Evolutionary conservation across 2,888 invertebrate species (phyloP).

Genomic region (Caenorhabditis wallacei): DNA sequence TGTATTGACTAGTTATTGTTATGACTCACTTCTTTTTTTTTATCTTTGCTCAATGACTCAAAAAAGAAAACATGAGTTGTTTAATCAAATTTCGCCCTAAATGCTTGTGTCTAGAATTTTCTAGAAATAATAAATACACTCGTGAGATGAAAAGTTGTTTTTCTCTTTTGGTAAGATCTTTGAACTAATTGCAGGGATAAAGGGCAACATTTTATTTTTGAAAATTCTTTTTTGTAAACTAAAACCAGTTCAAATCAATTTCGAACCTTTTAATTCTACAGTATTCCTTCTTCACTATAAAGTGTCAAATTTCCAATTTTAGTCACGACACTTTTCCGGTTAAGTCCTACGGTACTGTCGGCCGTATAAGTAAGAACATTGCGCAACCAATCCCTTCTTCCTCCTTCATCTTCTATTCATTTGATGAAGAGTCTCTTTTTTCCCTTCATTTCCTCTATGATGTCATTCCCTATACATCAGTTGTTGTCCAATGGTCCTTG

Average conservation of each 20-base stretch:
- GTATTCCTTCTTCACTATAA: too few relatives aligned
- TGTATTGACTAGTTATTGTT: slow-evolving; percentile 10
- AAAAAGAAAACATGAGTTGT: slow-evolving; percentile 4
- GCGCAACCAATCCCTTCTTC: not conserved
- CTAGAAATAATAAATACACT: slow-evolving; percentile 3
- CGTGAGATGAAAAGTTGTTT: slow-evolving; percentile 4
- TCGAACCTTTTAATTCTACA: not conserved
- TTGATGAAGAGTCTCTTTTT: slow-evolving; percentile 28
- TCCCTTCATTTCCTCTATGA: slow-evolving; percentile 15
- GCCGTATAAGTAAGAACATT: slow-evolving; percentile 15
- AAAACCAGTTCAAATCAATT: not conserved
- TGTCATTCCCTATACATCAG: slow-evolving; percentile 19
- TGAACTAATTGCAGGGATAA: not conserved
- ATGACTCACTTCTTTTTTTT: slow-evolving; percentile 22
- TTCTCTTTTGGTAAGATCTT: slow-evolving; percentile 21
- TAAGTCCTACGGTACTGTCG: slow-evolving; percentile 12
- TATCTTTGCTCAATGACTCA: slow-evolving; percentile 29
- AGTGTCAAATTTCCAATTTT: not conserved
- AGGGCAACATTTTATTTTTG: not conserved
- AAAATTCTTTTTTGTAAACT: too few relatives aligned
- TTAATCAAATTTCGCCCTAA: slow-evolving; percentile 3
- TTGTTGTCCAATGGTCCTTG: slow-evolving; percentile 24
- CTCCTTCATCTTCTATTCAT: not conserved
- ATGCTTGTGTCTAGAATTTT: slow-evolving; percentile 27
- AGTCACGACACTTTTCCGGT: slow-evolving; percentile 27